Percentiles rank a stretch among this genome's conserved stretches.
Evolutionary conservation across 2,888 invertebrate genomes (phyloP).

Genomic region (Caenorhabditis sinica): DNA sequence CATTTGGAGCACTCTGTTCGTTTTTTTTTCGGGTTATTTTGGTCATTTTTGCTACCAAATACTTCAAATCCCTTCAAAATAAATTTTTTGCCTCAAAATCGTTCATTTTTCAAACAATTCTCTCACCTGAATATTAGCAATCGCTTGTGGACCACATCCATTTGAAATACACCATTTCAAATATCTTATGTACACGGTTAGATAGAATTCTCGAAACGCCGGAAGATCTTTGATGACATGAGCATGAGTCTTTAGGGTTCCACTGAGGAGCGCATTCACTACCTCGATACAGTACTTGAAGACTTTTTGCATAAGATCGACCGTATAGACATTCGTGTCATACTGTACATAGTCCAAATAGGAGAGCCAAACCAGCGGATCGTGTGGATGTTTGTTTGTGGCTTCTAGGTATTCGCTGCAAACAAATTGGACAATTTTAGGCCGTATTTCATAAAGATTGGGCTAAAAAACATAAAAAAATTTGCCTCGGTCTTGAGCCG

Average conservation of each 20-base stretch:
- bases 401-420: not conserved
- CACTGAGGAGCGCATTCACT: conserved; percentile 2
- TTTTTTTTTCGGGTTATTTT: no score
- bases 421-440: not conserved
- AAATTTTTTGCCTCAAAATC: no score
- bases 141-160: conserved; percentile 24
- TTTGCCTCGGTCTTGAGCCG: no score
- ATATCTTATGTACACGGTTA: conserved; percentile 39
- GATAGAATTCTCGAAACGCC: conserved; percentile 14
- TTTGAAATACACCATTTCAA: conserved; percentile 39
- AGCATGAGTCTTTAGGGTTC: conserved; percentile 28
- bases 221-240: conserved; percentile 16
- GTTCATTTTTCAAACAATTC: not conserved
- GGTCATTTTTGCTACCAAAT: no score
- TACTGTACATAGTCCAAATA: conserved; percentile 53
- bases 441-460: no score
- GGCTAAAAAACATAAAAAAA: no score
- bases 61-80: not conserved
- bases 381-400: conserved; percentile 29
- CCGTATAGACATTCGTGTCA: conserved; percentile 12
- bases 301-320: not conserved
- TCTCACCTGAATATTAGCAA: conserved; percentile 53
- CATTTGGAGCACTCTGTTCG: no score
- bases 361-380: conserved; percentile 39
- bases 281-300: not conserved